phyloP scores from a whole-genome alignment of 2,113 vertebrate species.

The Athene noctua region DNA sequence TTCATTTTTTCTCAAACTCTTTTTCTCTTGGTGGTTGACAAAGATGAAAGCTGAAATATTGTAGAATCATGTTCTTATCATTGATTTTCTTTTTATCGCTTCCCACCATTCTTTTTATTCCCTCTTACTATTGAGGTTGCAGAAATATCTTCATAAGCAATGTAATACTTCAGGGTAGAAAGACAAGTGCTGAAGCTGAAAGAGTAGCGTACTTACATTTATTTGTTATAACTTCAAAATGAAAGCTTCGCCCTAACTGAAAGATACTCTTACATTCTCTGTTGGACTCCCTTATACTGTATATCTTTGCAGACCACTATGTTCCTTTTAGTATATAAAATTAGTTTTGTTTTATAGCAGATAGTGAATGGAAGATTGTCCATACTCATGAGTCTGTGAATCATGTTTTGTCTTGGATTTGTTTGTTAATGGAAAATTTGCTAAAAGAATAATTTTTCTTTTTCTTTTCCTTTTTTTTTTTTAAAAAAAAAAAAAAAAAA shows the following conservation, averaged over 20 bases:
- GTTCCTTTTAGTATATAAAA: neutral
- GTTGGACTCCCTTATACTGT: neutral
- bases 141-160: slow-evolving; percentile 43
- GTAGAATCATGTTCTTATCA: slow-evolving; percentile 24
- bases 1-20: slow-evolving; percentile 43
- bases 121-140: neutral
- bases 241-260: neutral
- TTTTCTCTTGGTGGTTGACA: slow-evolving; percentile 18
- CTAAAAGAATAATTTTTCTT: neutral
- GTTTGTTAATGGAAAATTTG: neutral
- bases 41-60: slow-evolving; percentile 49
- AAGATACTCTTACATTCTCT: neutral
- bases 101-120: slow-evolving; percentile 55
- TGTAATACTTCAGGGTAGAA: slow-evolving; percentile 6
- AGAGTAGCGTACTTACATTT: neutral
- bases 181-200: neutral
- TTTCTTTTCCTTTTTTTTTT: neutral
- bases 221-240: slow-evolving; percentile 14
- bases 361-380: neutral
- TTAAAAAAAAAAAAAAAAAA: too few species aligned
- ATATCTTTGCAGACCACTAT: neutral
- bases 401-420: neutral
- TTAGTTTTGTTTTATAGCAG: neutral
- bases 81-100: slow-evolving; percentile 46
- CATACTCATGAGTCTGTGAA: neutral